Conservation (phyloP, 2,888 invertebrate species). For the Troides oblongomaculatus region DNA sequence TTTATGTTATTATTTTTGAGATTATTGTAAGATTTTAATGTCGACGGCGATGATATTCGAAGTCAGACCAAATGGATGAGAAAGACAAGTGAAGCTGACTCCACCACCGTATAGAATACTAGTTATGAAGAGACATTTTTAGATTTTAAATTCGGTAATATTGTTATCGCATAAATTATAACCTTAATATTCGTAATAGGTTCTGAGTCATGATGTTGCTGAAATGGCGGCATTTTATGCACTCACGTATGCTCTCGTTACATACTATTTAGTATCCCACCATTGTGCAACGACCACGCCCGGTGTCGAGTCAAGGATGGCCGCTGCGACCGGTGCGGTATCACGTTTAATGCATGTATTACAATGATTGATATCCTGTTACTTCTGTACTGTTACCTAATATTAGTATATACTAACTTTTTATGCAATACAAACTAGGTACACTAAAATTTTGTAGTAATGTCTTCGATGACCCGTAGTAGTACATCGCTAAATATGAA, state of each 20-base stretch:
- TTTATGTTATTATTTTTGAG: no score
- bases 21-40: no score
- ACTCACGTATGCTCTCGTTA: constrained; percentile 30
- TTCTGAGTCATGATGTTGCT: constrained; percentile 20
- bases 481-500: background rate
- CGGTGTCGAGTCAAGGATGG: constrained; percentile 30
- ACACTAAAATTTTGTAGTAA: no score
- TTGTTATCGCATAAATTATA: constrained; percentile 5
- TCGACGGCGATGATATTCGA: no score
- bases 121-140: background rate
- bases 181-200: constrained; percentile 17
- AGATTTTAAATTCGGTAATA: background rate
- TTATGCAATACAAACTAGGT: background rate
- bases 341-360: background rate
- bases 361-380: constrained; percentile 10
- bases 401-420: background rate
- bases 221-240: constrained; percentile 25
- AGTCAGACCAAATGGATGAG: no score
- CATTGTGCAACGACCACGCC: constrained; percentile 31
- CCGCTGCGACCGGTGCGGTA: constrained; percentile 17
- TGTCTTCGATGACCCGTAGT: background rate
- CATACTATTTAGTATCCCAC: constrained; percentile 23
- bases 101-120: no score
- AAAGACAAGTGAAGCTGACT: no score
- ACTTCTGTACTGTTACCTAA: background rate